phyloP scores from a whole-genome alignment of 1,140 invertebrate species.

The Coptotermes formosanus region DNA sequence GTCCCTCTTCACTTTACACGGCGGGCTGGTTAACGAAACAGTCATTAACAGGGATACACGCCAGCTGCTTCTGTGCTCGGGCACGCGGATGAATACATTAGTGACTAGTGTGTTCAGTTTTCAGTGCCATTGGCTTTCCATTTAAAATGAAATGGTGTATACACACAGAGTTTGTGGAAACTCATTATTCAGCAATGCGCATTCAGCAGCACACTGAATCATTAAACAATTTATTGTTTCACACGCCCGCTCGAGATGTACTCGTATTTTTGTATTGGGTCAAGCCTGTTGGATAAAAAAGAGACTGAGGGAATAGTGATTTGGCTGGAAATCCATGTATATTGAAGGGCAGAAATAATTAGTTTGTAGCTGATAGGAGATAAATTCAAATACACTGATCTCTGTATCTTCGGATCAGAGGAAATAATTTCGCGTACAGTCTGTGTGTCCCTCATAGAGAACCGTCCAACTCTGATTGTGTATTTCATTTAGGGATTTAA shows the following conservation, averaged over 20 bases:
- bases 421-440: too few species aligned
- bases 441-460: too few species aligned
- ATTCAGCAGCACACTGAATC: not conserved
- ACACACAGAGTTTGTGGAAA: not conserved
- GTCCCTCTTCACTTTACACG: not conserved
- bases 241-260: not conserved
- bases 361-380: too few species aligned
- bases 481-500: too few species aligned
- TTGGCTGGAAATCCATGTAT: too few species aligned
- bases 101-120: not conserved
- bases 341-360: too few species aligned
- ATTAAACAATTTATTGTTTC: conserved; percentile 18
- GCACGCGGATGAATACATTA: not conserved
- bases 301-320: too few species aligned
- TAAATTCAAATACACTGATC: too few species aligned
- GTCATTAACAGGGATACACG: not conserved
- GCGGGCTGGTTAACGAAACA: not conserved
- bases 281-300: too few species aligned
- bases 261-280: not conserved
- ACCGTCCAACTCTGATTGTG: too few species aligned
- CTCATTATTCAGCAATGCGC: not conserved
- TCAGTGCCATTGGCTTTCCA: not conserved
- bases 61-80: not conserved
- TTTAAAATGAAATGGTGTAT: not conserved
- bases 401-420: too few species aligned